phyloP scores from a whole-genome alignment of 1,140 invertebrate species.

The Babylonia areolata region DNA sequence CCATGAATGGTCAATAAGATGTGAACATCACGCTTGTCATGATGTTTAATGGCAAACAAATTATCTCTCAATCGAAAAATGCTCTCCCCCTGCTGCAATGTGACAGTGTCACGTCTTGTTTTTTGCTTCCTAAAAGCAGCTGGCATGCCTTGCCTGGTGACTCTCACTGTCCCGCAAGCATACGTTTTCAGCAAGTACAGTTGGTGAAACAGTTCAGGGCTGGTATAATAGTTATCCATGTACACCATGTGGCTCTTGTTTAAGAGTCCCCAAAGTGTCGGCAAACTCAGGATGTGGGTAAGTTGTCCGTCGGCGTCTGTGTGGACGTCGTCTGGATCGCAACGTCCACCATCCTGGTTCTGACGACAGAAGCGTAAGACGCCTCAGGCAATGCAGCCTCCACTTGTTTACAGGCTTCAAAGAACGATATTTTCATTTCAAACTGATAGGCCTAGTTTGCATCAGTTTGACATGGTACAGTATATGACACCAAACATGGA shows the following conservation, averaged over 20 bases:
- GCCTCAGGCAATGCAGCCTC: too few relatives aligned
- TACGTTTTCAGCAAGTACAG: slow-evolving; percentile 33
- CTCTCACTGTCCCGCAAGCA: slow-evolving; percentile 43
- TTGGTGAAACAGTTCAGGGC: slow-evolving; percentile 39
- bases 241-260: slow-evolving; percentile 47
- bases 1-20: slow-evolving; percentile 43
- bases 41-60: slow-evolving; percentile 34
- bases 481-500: too few relatives aligned
- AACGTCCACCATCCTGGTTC: too few relatives aligned
- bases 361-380: too few relatives aligned
- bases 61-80: slow-evolving; percentile 32
- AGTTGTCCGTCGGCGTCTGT: too few relatives aligned
- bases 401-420: too few relatives aligned
- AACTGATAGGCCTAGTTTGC: too few relatives aligned
- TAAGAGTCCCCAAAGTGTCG: slow-evolving; percentile 42
- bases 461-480: too few relatives aligned
- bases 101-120: slow-evolving; percentile 19
- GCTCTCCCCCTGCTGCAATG: slow-evolving; percentile 3
- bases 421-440: too few relatives aligned
- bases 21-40: slow-evolving; percentile 41
- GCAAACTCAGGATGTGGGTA: slow-evolving; percentile 33
- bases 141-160: slow-evolving; percentile 42
- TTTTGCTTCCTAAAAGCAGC: background rate
- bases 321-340: too few relatives aligned
- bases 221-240: slow-evolving; percentile 49